Percentiles rank a stretch among this genome's conserved stretches.
Conservation (phyloP, 2,888 invertebrate species). For the Agriopis leucophaearia region DNA sequence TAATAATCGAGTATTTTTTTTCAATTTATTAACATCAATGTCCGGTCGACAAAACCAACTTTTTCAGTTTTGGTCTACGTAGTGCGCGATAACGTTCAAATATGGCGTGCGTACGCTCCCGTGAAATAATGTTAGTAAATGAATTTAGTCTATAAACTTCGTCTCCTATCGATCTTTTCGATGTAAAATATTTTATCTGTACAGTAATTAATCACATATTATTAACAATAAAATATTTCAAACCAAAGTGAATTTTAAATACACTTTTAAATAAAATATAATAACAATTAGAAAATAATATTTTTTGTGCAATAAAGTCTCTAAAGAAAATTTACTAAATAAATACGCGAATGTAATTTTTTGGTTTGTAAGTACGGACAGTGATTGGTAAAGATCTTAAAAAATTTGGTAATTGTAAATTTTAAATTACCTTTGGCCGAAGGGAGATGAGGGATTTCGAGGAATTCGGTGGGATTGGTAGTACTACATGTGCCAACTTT, state of each 20-base stretch:
- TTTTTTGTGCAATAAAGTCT: constrained; percentile 1
- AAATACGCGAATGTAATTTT: neutral
- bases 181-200: constrained; percentile 33
- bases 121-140: constrained; percentile 38
- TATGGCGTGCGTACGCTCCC: constrained; percentile 12
- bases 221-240: constrained; percentile 7
- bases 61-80: constrained; percentile 15
- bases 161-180: constrained; percentile 20
- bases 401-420: too few relatives aligned
- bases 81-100: constrained; percentile 15
- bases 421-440: too few relatives aligned
- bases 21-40: neutral
- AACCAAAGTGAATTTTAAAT: constrained; percentile 7
- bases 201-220: constrained; percentile 26
- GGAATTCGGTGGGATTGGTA: too few relatives aligned
- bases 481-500: too few relatives aligned
- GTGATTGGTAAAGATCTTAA: too few relatives aligned
- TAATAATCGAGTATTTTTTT: too few relatives aligned
- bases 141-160: constrained; percentile 27
- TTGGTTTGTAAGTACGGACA: too few relatives aligned
- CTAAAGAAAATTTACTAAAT: too few relatives aligned
- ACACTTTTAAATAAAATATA: neutral
- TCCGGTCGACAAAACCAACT: constrained; percentile 13
- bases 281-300: neutral
- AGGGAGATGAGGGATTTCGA: too few relatives aligned